These are phyloP conservation scores for Heliconius hortense DNA, from an alignment of 2,888 invertebrate species.

Conservation along the genomic window DNA sequence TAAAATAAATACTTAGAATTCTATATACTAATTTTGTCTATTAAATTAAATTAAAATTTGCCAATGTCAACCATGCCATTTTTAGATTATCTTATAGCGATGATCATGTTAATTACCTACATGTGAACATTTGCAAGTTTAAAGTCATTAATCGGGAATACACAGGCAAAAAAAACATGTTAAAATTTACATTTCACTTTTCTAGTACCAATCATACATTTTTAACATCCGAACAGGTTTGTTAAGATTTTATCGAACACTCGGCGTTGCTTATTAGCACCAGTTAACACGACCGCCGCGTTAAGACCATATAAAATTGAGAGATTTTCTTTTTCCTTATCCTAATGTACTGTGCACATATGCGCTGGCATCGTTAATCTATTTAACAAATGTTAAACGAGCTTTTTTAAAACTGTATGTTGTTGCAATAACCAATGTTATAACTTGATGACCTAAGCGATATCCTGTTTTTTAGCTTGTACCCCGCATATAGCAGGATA, in stretches of 20 bases:
- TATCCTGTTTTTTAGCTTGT: background rate
- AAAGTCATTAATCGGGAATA: background rate
- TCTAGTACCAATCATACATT: conserved; percentile 2
- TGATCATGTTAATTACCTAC: background rate
- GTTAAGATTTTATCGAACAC: conserved; percentile 29
- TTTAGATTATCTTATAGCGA: background rate
- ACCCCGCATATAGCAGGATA: background rate
- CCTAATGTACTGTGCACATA: conserved; percentile 13
- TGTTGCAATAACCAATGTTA: background rate
- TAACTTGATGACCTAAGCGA: background rate
- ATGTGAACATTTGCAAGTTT: background rate
- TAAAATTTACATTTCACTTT: background rate
- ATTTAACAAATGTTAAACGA: conserved; percentile 14
- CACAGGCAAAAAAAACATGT: background rate
- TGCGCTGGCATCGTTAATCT: conserved; percentile 17
- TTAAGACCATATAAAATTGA: conserved; percentile 35
- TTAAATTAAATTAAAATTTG: background rate
- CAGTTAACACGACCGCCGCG: conserved; percentile 34
- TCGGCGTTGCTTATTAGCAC: conserved; percentile 30
- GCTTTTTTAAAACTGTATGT: background rate
- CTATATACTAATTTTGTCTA: background rate
- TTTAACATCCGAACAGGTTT: conserved; percentile 29
- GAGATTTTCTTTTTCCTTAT: conserved; percentile 26
- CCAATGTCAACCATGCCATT: background rate
- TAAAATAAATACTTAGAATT: too few relatives aligned